Evolutionary conservation across 2,888 invertebrate species (phyloP), one percentile per base, ranked within the genome.

Genomic region (Leptopilina syphax): DNA sequence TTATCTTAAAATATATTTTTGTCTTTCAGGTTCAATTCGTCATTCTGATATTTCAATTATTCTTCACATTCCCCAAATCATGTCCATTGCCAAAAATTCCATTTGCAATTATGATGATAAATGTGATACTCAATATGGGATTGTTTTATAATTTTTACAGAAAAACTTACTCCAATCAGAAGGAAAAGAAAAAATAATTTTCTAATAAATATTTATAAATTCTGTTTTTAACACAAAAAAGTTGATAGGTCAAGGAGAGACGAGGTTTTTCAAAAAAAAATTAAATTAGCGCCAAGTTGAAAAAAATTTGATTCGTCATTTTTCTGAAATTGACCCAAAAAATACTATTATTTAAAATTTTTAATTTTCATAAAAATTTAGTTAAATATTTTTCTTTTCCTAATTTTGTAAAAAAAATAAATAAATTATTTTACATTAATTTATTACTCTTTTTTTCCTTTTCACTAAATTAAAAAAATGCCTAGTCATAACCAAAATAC

Each of bases 81-180:
- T 63, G 63, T 63, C 63, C 63, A 18, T 24, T 63, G 9, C 24
- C 63, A 9, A 63, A 63, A 18, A 63, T 9, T 24, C 63, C 63
- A 63, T 63, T 63, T 24, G 8, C 1, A 7, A 24, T 63, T n/a
- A 63, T 63, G 18, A 1, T 63, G 18, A 1, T 24, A 24, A 63
- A 63, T 63, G 1, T 63, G 63, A 24, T 24, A 13, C 13, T 73
- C 13, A 73, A 73, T 13, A 54, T 73, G 13, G 13, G 1, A n/a
- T 73, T 73, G 24, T 73, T 73, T 50, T 65, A 57, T 34, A 73
- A 73, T 5, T 73, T 73, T 34, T 73, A 73, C 24, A 73, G 57
- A 10, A 57, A 34, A 57, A 34, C 57, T 3, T 73, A 73, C 27
- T 54, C 27, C 13, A 9, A n/a, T 34, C 13, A 13, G 0, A 57